Evolutionary conservation across 2,888 invertebrate species (phyloP).

Genomic region (Drosophila sordidula): DNA sequence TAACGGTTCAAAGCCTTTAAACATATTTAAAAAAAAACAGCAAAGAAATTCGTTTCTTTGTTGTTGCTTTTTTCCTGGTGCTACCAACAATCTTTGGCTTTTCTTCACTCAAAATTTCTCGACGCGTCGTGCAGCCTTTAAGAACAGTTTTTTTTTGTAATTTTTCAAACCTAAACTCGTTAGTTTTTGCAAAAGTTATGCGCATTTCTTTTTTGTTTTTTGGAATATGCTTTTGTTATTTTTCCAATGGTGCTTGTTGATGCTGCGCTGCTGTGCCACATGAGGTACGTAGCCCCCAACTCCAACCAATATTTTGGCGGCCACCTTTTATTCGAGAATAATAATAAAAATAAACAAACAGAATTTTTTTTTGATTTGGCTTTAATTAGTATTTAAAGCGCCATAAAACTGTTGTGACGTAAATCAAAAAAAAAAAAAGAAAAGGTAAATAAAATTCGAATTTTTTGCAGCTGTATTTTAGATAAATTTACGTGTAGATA

Average conservation of each 20-base stretch:
- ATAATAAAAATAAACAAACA: slow-evolving; percentile 11
- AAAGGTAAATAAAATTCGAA: background rate
- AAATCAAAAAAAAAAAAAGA: slow-evolving; percentile 48
- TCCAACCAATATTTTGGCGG: slow-evolving; percentile 45
- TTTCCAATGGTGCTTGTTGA: slow-evolving; percentile 35
- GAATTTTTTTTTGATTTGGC: slow-evolving; percentile 29
- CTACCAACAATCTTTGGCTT: slow-evolving; percentile 22
- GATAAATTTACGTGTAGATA: slow-evolving; percentile 18
- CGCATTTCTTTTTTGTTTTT: background rate
- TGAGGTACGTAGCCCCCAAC: slow-evolving; percentile 44
- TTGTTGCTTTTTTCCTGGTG: slow-evolving; percentile 33
- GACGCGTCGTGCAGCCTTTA: slow-evolving; percentile 17
- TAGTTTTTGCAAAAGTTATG: slow-evolving; percentile 7
- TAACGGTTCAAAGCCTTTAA: slow-evolving; percentile 35
- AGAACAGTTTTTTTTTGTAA: background rate
- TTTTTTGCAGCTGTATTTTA: slow-evolving; percentile 22
- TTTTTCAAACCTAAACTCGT: slow-evolving; percentile 8
- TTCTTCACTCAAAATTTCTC: slow-evolving; percentile 4
- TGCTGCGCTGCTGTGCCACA: slow-evolving; percentile 34
- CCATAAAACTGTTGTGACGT: slow-evolving; percentile 74
- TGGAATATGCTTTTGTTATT: background rate
- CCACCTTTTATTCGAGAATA: slow-evolving; percentile 19
- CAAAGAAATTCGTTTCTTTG: slow-evolving; percentile 5
- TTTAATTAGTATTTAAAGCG: slow-evolving; percentile 73
- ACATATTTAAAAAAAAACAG: slow-evolving; percentile 19